Percentiles rank a stretch among this genome's conserved stretches.
Evolutionary conservation across 2,113 vertebrate genomes (phyloP).

Genomic region (Dryoscopus gambensis): DNA sequence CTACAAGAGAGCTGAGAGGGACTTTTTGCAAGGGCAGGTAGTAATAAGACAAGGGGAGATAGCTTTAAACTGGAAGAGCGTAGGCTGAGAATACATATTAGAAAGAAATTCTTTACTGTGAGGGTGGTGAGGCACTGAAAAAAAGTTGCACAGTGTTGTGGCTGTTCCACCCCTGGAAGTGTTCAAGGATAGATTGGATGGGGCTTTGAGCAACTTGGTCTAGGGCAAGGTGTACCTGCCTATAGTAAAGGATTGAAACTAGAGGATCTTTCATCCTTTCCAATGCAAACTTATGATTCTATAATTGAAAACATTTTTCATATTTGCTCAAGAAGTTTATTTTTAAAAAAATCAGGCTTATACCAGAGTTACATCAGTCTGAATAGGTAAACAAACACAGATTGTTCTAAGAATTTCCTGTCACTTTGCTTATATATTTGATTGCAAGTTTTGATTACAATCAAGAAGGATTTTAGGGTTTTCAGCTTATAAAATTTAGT

Average conservation of each 20-base stretch:
- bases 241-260: background rate
- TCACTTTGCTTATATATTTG: background rate
- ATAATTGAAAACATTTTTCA: background rate
- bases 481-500: background rate
- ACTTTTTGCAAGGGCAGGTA: background rate
- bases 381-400: background rate
- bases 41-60: background rate
- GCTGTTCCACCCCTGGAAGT: background rate
- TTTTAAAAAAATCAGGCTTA: background rate
- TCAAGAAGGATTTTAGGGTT: background rate
- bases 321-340: background rate
- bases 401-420: background rate
- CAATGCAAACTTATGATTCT: background rate
- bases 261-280: background rate
- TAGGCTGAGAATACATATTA: background rate
- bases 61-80: background rate
- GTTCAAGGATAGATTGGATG: background rate
- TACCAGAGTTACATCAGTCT: background rate
- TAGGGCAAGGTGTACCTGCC: background rate
- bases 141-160: background rate
- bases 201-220: background rate
- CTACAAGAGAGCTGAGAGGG: background rate
- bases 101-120: background rate
- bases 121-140: no score
- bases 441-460: background rate